Evolutionary conservation across 2,113 vertebrate species (phyloP).

Genomic region (Sminthopsis crassicaudata): DNA sequence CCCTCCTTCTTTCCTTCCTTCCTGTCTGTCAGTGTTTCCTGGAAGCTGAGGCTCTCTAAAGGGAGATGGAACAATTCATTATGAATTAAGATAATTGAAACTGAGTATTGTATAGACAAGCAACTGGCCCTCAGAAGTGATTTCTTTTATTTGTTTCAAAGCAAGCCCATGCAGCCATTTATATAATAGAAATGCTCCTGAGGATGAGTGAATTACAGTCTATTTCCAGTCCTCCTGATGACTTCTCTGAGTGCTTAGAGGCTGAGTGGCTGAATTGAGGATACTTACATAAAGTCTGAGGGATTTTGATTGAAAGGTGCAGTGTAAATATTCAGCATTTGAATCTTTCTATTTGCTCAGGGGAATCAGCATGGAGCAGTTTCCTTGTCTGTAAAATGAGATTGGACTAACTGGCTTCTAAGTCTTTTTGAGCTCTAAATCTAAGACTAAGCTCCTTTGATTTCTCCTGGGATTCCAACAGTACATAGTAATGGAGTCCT

Average conservation of each 20-base stretch:
- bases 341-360: background rate
- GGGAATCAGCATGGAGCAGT: background rate
- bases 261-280: constrained; percentile 25
- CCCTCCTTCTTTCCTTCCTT: background rate
- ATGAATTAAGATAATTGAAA: background rate
- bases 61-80: background rate
- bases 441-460: background rate
- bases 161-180: constrained; percentile 13
- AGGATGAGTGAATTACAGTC: constrained; percentile 25
- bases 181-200: constrained; percentile 51
- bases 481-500: background rate
- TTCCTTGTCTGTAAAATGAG: background rate
- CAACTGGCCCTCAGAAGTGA: background rate
- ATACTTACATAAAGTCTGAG: constrained; percentile 42
- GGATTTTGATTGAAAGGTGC: background rate
- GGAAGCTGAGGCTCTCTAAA: background rate
- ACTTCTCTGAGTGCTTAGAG: constrained; percentile 44
- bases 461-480: background rate
- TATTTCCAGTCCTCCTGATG: constrained; percentile 56
- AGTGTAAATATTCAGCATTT: background rate
- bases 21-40: background rate
- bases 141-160: constrained; percentile 1
- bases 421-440: background rate
- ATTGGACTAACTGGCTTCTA: background rate
- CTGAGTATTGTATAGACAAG: background rate